Percentiles rank a stretch among this genome's conserved stretches.
These are phyloP conservation scores for Pseudonaja textilis DNA, from an alignment of 2,113 vertebrate species.

Conservation along the genomic window DNA sequence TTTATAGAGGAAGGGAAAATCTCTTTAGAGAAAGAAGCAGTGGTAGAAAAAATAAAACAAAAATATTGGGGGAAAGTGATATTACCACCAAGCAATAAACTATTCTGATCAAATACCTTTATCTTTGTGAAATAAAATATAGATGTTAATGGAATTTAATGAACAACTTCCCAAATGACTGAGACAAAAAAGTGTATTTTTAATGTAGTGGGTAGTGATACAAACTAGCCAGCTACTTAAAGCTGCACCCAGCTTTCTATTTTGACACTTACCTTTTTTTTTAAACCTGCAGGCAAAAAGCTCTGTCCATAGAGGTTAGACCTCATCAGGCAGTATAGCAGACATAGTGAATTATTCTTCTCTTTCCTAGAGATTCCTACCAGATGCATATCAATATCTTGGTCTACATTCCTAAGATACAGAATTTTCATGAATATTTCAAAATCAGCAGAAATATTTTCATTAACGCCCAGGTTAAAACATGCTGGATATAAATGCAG, in stretches of 20 bases:
- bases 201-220: neutral
- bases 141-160: neutral
- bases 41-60: neutral
- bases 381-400: neutral
- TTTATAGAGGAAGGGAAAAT: neutral
- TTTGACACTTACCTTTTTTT: neutral
- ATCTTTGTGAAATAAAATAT: accelerated
- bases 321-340: neutral
- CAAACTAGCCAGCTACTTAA: neutral
- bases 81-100: neutral
- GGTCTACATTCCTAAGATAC: neutral
- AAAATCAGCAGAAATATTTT: neutral
- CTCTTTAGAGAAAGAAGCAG: neutral
- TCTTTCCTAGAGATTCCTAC: neutral
- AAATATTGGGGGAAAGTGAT: neutral
- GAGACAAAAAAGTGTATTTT: accelerated
- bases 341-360: neutral
- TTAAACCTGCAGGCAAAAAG: neutral
- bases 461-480: neutral
- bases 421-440: neutral
- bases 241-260: neutral
- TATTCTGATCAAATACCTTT: accelerated
- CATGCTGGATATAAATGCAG: neutral
- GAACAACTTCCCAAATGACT: accelerated
- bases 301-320: neutral